These are phyloP conservation scores for Ptychodera flava DNA, from an alignment of 35 echinoderm and acorn worm species.

Conservation along the genomic window DNA sequence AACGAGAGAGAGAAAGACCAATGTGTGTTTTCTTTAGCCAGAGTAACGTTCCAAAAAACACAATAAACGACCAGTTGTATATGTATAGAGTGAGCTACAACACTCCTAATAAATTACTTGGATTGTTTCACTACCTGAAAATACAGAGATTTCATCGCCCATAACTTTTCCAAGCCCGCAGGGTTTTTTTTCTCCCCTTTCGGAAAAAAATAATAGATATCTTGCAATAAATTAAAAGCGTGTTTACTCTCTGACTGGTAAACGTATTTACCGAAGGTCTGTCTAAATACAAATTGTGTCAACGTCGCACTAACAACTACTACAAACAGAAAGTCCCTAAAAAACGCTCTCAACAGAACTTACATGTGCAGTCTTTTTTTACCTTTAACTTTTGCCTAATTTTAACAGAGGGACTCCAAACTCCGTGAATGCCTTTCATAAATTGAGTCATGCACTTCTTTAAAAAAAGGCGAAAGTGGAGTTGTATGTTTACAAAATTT, in stretches of 20 bases:
- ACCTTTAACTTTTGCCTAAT: no score
- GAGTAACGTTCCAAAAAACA: background rate
- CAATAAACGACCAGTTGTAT: background rate
- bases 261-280: background rate
- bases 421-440: no score
- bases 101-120: background rate
- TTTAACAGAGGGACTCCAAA: no score
- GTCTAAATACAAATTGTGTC: background rate
- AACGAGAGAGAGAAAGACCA: background rate
- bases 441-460: no score
- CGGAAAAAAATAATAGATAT: background rate
- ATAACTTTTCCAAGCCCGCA: no score
- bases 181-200: background rate
- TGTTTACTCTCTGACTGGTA: background rate
- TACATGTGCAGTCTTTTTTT: no score
- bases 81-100: background rate
- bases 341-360: background rate
- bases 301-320: background rate
- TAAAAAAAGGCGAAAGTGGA: no score
- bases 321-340: background rate
- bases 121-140: no score
- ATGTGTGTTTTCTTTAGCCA: background rate
- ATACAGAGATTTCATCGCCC: no score
- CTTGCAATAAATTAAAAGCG: background rate
- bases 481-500: no score